A percentile compares a stretch with the other conserved stretches of the same genome.
These are phyloP conservation scores for Anarsia innoxiella DNA, from an alignment of 2,888 invertebrate genomes.

Conservation along the genomic window DNA sequence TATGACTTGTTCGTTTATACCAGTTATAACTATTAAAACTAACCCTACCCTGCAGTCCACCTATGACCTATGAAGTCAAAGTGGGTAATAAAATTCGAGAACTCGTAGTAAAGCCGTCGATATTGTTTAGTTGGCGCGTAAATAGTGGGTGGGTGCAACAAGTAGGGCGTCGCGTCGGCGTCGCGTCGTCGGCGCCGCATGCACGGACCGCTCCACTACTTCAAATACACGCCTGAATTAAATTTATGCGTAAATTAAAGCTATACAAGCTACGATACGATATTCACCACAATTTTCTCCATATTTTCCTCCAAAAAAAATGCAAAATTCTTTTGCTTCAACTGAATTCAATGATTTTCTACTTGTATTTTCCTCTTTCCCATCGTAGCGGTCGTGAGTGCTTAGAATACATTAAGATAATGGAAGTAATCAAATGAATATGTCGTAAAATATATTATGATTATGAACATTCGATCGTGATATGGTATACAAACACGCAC, in stretches of 20 bases:
- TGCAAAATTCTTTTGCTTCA: no score
- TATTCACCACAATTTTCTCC: neutral
- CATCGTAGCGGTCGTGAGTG: no score
- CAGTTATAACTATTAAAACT: no score
- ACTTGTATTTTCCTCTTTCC: no score
- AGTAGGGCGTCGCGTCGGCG: slow-evolving; percentile 63
- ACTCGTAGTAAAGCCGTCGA: slow-evolving; percentile 36
- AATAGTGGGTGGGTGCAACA: slow-evolving; percentile 50
- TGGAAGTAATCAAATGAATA: neutral
- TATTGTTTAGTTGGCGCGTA: slow-evolving; percentile 44
- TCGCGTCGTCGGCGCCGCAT: slow-evolving; percentile 22
- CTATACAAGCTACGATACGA: slow-evolving; percentile 1
- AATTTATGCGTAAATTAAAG: neutral
- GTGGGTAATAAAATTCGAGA: slow-evolving; percentile 24
- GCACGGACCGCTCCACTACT: slow-evolving; percentile 2
- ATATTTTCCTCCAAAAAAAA: neutral
- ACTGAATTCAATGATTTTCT: no score
- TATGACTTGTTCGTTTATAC: no score
- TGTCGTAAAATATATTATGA: neutral
- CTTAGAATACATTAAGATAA: no score
- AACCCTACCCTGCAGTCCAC: slow-evolving; percentile 1
- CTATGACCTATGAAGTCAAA: slow-evolving; percentile 3
- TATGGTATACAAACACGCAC: slow-evolving; percentile 2
- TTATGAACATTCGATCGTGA: no score
- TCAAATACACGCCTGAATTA: neutral